Base-by-base conservation (phyloP, 2,113 vertebrate species). In the Thamnophis sirtalis region DNA sequence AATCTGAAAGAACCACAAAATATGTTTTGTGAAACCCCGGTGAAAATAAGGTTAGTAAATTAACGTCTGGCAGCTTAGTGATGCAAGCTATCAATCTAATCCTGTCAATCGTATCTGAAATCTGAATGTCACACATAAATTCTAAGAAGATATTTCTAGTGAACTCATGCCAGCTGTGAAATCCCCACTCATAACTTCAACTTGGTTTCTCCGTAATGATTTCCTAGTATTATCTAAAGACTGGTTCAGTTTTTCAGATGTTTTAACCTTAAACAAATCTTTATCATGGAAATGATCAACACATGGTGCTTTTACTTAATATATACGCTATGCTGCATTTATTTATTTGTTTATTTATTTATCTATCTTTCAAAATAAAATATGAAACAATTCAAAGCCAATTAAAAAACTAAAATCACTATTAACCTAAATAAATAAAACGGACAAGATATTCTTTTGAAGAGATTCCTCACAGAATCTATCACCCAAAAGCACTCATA, bases 1-100 rank as follows among this genome's bases (percentile, higher is more conserved):
- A 98, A 99, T 86, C 99, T 99, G 93, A 87, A 50, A 86, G 26
- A 87, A 94, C 90, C 87, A 88, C 63, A 84, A 93, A 91, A 94
- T 89, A 48, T 4, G 6, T 1, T 94, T 9, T 91, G 53, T 91
- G 87, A 94, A 10, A 94, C 54, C 88, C 55, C 17, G n/a, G 48
- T 93, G 26, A 1, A 89, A 43, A 0, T 91, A 85, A 55, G 28
- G 86, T 49, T 56, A 51, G 1, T 51, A 51, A 38, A 38, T 38
- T 63, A 51, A 50, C 22, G 21, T 51, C 50, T 87, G 15, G 48
- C 48, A 91, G 5, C 11, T 86, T 50, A 91, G 21, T 24, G 43
- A 43, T 50, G 26, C 21, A 68, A 63, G 9, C 21, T 48, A 22
- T 43, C 7, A 48, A 43, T 87, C 13, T 68, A 63, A 43, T 87